Conservation (phyloP, 2,797 vertebrate genomes). For the Syngnathus acus region DNA sequence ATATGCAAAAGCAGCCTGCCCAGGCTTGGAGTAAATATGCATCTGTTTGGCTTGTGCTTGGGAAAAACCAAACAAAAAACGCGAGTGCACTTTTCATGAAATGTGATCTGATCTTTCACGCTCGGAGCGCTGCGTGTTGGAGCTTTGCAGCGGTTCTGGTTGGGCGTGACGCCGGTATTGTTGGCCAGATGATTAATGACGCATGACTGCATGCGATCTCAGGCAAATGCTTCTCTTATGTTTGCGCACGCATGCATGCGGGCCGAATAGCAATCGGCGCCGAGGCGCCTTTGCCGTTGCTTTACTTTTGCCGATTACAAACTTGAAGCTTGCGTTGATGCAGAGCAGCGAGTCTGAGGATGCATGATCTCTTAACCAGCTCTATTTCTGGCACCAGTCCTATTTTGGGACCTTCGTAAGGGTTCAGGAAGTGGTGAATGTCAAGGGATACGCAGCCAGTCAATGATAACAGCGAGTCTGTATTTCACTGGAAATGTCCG, state of each 20-base stretch:
- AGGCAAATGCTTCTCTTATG: background rate
- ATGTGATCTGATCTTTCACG: background rate
- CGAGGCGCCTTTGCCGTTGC: background rate
- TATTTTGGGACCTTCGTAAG: background rate
- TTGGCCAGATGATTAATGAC: background rate
- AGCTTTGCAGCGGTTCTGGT: conserved; percentile 5
- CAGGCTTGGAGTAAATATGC: background rate
- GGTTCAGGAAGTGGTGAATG: conserved; percentile 30
- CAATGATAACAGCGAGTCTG: background rate
- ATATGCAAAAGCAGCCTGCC: conserved; percentile 1
- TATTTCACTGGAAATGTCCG: background rate
- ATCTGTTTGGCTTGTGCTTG: conserved; percentile 3
- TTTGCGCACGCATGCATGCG: background rate
- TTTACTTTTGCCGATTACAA: too few species aligned
- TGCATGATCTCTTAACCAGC: background rate
- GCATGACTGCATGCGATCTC: background rate
- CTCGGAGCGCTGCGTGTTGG: conserved; percentile 1
- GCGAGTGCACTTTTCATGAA: conserved; percentile 4
- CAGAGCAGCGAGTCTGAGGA: background rate
- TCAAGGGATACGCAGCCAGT: conserved; percentile 16
- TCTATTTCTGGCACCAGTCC: background rate
- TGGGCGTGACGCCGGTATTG: background rate
- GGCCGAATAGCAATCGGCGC: background rate
- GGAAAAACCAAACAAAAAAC: background rate
- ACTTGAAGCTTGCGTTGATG: background rate